Evolutionary conservation across 2,888 invertebrate species (phyloP), one percentile per base, ranked within the genome.

Genomic region (Cryptocheilus praepositus): DNA sequence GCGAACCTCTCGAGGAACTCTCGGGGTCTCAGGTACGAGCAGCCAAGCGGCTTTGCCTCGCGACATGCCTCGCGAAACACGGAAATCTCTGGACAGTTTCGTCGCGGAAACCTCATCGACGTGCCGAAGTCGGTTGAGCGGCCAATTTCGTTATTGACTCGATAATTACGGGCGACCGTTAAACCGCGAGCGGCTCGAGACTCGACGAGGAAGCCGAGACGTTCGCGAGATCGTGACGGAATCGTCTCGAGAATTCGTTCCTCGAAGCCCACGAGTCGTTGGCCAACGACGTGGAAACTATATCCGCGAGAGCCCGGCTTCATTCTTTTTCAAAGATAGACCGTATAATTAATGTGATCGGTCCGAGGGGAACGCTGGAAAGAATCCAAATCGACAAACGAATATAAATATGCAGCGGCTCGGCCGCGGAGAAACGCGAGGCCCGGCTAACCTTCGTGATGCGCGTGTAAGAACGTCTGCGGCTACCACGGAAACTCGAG

Each of bases 321-420:
- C 4, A 11, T 36, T 36, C 36, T 36, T 36, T 36, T 36, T 36
- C 36, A 36, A 36, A 36, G 36, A 36, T 36, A 36, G 36, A 36
- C 52, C 19, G 11, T 19, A 52, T 52, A 52, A 52, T 52, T 21
- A 52, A 52, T 22, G 52, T 21, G 52, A 21, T 52, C 49, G 49
- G 18, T 16, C 49, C 49, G 49, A 49, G 49, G 49, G 49, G 49
- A 49, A 49, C n/a, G 61, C 68, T 76, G 75, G 73, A 78, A 78
- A 63, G 73, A 76, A 76, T 80, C 76, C 77, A 77, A 73, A 76
- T 70, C 62, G 61, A 54, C 62, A 60, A 63, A 36, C 58, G 61
- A 71, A 59, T 68, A 61, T 71, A 74, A 73, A 70, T 67, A 65
- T 65, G 63, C 58, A 45, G 19, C 36, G 7, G 36, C 36, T 36